Conservation (phyloP, 2,113 vertebrate species). For the Oryzias woworae region DNA sequence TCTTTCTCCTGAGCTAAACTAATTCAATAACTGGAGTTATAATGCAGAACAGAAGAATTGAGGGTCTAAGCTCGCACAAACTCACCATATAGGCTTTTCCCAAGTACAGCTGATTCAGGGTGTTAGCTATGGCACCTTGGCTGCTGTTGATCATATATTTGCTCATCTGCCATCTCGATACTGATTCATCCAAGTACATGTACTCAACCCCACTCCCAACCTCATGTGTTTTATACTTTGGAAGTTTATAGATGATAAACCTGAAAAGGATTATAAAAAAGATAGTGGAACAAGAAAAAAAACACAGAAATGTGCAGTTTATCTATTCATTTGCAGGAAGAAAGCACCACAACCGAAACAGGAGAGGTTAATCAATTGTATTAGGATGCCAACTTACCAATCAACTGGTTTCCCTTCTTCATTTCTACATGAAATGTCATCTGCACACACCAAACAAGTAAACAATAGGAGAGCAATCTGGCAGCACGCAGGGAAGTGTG, state of each 20-base stretch:
- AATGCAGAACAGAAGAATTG: too few relatives aligned
- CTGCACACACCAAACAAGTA: slow-evolving; percentile 9
- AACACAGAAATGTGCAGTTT: not conserved
- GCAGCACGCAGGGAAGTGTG: not conserved
- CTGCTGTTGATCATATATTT: slow-evolving; percentile 81
- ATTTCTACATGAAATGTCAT: slow-evolving; percentile 84
- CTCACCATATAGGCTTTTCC: slow-evolving; percentile 77
- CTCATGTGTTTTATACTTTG: slow-evolving; percentile 70
- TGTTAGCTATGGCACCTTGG: slow-evolving; percentile 78
- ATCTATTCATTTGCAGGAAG: not conserved
- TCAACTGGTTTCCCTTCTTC: slow-evolving; percentile 87
- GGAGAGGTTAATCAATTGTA: not conserved
- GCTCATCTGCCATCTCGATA: slow-evolving; percentile 78
- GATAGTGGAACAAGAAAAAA: not conserved
- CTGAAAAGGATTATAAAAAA: slow-evolving; percentile 53
- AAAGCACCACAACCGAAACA: not conserved
- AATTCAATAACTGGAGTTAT: too few relatives aligned
- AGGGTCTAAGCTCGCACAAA: not conserved
- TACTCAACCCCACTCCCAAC: slow-evolving; percentile 84
- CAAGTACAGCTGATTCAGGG: slow-evolving; percentile 83
- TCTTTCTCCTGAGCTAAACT: too few relatives aligned
- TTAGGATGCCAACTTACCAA: slow-evolving; percentile 82
- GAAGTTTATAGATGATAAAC: slow-evolving; percentile 91
- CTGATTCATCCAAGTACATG: slow-evolving; percentile 85
- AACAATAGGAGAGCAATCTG: slow-evolving; percentile 16